Conservation (phyloP, 1,140 invertebrate species). For the Drosophila quadrilineata region DNA sequence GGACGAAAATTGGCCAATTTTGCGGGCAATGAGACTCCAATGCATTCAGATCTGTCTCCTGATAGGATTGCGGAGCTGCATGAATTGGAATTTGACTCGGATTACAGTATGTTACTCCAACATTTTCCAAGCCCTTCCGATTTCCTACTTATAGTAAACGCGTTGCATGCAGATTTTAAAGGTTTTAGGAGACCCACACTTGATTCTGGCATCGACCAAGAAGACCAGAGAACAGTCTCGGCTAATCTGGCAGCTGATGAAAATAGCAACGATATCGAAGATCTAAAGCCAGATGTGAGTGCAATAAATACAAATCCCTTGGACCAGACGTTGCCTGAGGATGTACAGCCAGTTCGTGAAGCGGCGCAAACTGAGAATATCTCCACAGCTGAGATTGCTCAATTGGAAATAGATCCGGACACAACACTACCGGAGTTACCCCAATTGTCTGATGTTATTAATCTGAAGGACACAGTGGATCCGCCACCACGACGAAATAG, state of each 20-base stretch:
- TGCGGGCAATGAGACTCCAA: neutral
- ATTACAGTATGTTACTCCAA: conserved; percentile 27
- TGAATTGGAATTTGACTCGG: conserved; percentile 46
- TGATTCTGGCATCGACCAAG: conserved; percentile 55
- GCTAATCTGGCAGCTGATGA: conserved; percentile 2
- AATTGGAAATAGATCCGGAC: neutral
- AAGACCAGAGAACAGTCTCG: conserved; percentile 18
- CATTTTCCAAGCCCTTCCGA: neutral
- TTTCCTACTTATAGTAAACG: neutral
- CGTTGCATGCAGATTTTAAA: conserved; percentile 34
- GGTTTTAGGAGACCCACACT: conserved; percentile 47
- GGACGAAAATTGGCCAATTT: neutral
- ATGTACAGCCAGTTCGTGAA: conserved; percentile 3
- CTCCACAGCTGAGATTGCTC: neutral
- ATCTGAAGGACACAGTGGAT: too few relatives aligned
- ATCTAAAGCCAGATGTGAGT: neutral
- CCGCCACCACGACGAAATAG: too few relatives aligned
- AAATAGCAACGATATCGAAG: neutral
- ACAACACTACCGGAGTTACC: too few relatives aligned
- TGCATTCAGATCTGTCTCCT: neutral
- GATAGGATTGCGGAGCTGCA: neutral
- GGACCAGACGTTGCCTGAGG: neutral
- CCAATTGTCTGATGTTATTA: too few relatives aligned
- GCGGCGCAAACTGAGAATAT: neutral
- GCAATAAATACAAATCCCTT: too few relatives aligned